Base-by-base conservation (phyloP, 2,888 invertebrate genomes). In the Drosophila mettleri region DNA sequence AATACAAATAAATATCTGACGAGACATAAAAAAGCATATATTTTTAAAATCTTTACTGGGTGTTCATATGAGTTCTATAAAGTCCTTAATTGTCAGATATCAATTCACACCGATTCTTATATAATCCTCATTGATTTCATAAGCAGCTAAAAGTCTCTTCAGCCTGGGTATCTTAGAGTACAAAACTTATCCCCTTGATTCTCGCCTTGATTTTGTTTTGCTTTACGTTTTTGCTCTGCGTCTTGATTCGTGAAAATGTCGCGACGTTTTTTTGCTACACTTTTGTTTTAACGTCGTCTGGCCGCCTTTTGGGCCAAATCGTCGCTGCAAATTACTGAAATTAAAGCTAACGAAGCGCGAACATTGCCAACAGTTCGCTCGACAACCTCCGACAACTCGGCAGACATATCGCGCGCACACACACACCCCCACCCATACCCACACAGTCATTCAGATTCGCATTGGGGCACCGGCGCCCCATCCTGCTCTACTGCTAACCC, bases 331-430 rank as follows among this genome's bases (percentile, higher is more conserved):
- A 86, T 88, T 83, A 83, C 83, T 70, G 76, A 85, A 88, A 88
- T 88, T 83, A 87, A 85, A 87, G 82, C 80, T 89, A 90, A 90
- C 89, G 89, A 89, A 89, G 89, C 89, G 86, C 81, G 82, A 89
- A 90, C 83, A 88, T 87, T 83, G 77, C 84, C 78, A 80, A 83
- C 80, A 75, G 74, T 79, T 79, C 69, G 79, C 73, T 77, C 59
- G 73, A 76, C 59, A 70, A 58, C 49, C 74, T 54, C 57, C 62
- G 59, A 58, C 59, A 80, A 67, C 69, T 79, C 63, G 18, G 59
- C 75, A 79, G 75, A 76, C 76, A 75, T 79, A 66, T 70, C 53
- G 52, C 55, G 61, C 41, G 64, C 78, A 65, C 41, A 55, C 67
- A 45, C 39, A 52, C 43, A 27, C 16, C 3, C 33, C 3, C 33